phyloP scores from a whole-genome alignment of 2,797 vertebrate species.

The Sebastiscus albofasciatus region DNA sequence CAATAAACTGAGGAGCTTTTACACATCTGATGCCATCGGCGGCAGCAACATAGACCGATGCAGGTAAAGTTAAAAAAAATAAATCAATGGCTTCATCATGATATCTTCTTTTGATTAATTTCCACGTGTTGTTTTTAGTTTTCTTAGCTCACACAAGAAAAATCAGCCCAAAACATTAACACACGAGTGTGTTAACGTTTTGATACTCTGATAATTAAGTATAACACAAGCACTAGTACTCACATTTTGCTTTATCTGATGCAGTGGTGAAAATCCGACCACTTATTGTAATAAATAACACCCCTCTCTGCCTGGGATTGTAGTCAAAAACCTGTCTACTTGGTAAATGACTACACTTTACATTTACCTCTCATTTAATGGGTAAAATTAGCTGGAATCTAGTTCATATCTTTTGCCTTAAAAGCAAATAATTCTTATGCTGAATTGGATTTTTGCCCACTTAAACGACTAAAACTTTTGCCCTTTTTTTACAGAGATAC shows the following conservation, averaged over 20 bases:
- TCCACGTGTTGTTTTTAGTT: background rate
- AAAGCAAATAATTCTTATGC: background rate
- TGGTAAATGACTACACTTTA: constrained; percentile 18
- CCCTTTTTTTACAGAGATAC: constrained; percentile 43
- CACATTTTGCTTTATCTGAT: background rate
- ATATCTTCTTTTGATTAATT: background rate
- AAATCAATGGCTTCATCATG: background rate
- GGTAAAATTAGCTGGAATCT: background rate
- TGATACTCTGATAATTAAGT: background rate
- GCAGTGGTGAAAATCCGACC: background rate
- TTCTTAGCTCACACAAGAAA: background rate
- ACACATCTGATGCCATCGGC: constrained; percentile 76
- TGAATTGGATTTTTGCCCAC: constrained; percentile 8
- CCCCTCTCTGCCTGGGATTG: background rate
- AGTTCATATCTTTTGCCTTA: background rate
- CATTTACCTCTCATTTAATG: constrained; percentile 3
- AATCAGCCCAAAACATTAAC: background rate
- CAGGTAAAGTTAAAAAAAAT: constrained; percentile 82
- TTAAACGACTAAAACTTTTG: background rate
- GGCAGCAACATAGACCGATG: constrained; percentile 82
- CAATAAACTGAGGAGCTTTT: constrained; percentile 83
- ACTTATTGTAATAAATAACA: constrained; percentile 1
- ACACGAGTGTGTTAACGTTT: background rate
- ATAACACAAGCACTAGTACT: background rate
- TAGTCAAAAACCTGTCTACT: constrained; percentile 15